These are phyloP conservation scores for Phalacrocorax brasilianus DNA, from an alignment of 2,113 vertebrate species.

Conservation along the genomic window DNA sequence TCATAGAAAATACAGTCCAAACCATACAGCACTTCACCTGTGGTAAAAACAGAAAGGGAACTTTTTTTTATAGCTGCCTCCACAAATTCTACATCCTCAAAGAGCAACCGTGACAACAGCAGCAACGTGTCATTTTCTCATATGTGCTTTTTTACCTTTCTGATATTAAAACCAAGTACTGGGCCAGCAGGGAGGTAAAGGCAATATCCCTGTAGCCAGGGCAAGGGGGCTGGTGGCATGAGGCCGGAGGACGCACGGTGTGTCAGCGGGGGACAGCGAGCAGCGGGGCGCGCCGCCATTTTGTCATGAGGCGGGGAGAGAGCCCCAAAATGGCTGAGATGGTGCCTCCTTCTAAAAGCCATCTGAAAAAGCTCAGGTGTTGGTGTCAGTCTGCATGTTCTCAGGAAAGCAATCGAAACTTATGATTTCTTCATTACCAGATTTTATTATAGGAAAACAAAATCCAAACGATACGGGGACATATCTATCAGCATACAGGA, in stretches of 20 bases:
- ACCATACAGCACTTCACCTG: neutral
- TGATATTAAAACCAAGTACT: accelerated
- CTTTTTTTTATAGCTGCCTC: neutral
- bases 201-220: neutral
- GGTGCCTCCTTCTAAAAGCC: neutral
- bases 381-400: neutral
- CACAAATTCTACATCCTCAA: neutral
- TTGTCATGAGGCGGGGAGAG: accelerated
- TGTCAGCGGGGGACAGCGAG: too few species aligned
- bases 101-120: neutral
- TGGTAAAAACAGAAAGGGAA: neutral
- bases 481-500: neutral
- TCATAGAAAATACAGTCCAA: neutral
- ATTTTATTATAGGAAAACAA: neutral
- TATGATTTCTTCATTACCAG: neutral
- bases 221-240: accelerated
- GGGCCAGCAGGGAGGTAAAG: neutral
- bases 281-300: accelerated
- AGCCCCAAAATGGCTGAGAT: neutral
- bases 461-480: accelerated
- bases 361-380: neutral
- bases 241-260: accelerated
- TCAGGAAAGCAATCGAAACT: neutral
- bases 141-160: neutral
- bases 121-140: neutral